phyloP scores from a whole-genome alignment of 1,140 invertebrate species.

The Dreissena polymorpha region DNA sequence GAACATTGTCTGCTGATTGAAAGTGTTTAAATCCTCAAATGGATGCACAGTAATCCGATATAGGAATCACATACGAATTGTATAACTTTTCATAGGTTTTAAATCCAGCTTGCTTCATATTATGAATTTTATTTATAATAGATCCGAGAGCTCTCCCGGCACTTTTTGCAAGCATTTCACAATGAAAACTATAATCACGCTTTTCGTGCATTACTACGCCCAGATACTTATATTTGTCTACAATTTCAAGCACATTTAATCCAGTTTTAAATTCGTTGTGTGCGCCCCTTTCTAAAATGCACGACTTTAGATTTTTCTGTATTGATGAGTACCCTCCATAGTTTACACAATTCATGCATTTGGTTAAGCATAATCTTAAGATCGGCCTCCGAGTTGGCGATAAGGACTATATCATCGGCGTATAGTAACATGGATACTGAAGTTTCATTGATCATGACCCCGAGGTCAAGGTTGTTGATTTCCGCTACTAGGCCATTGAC shows the following conservation, averaged over 20 bases:
- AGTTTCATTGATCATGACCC: conserved; percentile 19
- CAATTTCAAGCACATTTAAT: conserved; percentile 35
- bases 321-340: conserved; percentile 53
- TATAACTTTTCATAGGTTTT: conserved; percentile 46
- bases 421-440: conserved; percentile 52
- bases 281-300: conserved; percentile 51
- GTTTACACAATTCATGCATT: conserved; percentile 54
- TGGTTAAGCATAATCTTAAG: conserved; percentile 47
- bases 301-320: conserved; percentile 52
- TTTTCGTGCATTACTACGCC: conserved; percentile 50
- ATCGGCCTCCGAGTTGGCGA: conserved; percentile 31
- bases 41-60: conserved; percentile 44
- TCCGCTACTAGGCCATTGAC: conserved; percentile 52
- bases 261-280: conserved; percentile 30
- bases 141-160: conserved; percentile 45
- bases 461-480: conserved; percentile 42
- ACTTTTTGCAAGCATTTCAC: conserved; percentile 13
- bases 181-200: conserved; percentile 2
- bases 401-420: conserved; percentile 56
- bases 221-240: conserved; percentile 53
- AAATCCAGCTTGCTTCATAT: conserved; percentile 39
- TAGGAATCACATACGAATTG: conserved; percentile 29
- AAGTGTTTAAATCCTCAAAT: conserved; percentile 42
- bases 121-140: conserved; percentile 44
- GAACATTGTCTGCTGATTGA: conserved; percentile 15